Percentiles rank a stretch among this genome's conserved stretches.
Evolutionary conservation across 53 echinoderm and acorn worm genomes (phyloP).

Genomic region (Antedon mediterranea): DNA sequence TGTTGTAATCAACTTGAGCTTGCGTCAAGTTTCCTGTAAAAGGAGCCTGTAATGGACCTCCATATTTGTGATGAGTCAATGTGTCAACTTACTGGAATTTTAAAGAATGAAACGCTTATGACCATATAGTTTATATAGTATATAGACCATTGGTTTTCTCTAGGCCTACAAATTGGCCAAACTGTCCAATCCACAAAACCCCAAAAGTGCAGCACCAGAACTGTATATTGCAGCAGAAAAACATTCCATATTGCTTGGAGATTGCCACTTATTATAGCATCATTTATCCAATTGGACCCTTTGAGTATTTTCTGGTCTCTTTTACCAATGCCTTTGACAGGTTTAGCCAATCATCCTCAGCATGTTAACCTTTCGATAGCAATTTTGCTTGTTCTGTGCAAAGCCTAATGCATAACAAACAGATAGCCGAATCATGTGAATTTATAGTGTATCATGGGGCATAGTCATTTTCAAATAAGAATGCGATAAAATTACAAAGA

Average conservation of each 20-base stretch:
- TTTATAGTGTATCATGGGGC: too few relatives aligned
- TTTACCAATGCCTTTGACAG: too few relatives aligned
- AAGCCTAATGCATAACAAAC: too few relatives aligned
- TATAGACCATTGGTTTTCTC: slow-evolving; percentile 17
- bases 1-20: slow-evolving; percentile 15
- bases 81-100: slow-evolving; percentile 18
- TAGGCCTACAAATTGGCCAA: background rate
- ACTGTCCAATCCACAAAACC: slow-evolving; percentile 23
- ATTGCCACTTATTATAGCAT: too few relatives aligned
- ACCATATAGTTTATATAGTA: slow-evolving; percentile 22
- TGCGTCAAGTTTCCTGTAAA: slow-evolving; percentile 6
- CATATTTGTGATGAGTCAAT: slow-evolving; percentile 20
- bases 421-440: too few relatives aligned
- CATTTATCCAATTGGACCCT: too few relatives aligned
- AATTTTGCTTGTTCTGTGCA: too few relatives aligned
- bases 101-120: slow-evolving; percentile 16
- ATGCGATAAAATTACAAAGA: too few relatives aligned
- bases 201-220: background rate
- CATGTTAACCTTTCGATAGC: too few relatives aligned
- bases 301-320: too few relatives aligned
- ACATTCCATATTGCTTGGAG: slow-evolving; percentile 4
- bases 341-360: too few relatives aligned
- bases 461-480: too few relatives aligned
- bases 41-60: slow-evolving; percentile 15
- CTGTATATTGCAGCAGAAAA: background rate